Evolutionary conservation across 2,113 vertebrate genomes (phyloP), one percentile per base, ranked within the genome.

Genomic region (Apistogramma diplotaenia): DNA sequence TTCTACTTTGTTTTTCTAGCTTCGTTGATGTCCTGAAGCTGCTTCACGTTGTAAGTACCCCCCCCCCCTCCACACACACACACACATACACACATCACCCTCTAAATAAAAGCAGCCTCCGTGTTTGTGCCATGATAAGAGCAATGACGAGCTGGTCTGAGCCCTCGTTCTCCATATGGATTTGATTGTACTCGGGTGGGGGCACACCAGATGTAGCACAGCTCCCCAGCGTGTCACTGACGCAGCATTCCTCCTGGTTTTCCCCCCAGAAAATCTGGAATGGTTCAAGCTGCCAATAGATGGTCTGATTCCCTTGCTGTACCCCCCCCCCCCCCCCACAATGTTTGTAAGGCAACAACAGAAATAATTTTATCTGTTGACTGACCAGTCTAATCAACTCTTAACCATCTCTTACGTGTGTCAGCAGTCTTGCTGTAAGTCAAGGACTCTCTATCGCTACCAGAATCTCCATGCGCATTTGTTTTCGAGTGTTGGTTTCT

Each of bases 11-110:
- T 40, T 71, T 51, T 35, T 79, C 10, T 90, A 99, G 98, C 90
- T 99, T 99, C 95, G 98, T 99, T 84, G 97, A 99, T 78, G 98
- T 97, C 79, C 95, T 99, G 88, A 99, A 98, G 94, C 96, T 99
- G 85, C 95, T 99, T 84, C 97, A 99, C 91, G 97, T 99, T 82
- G 98, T 99, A 95, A 99, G 98, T 98, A 96, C 37, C 43, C 33
- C 74, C 29, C n/a, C n/a, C n/a, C n/a, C n/a, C n/a, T n/a, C n/a
- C n/a, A n/a, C n/a, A n/a, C n/a, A n/a, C n/a, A n/a, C n/a, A n/a
- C n/a, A n/a, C n/a, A n/a, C n/a, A n/a, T n/a, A n/a, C n/a, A 49
- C 19, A n/a, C 43, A 43, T 35, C 59, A 46, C 21, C 25, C 23
- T 70, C 71, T 18, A 57, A 29, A 74, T 16, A 58, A 74, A 80